Evolutionary conservation across 1,140 invertebrate species (phyloP), one percentile per base, ranked within the genome.

Genomic region (Drosophila orena): DNA sequence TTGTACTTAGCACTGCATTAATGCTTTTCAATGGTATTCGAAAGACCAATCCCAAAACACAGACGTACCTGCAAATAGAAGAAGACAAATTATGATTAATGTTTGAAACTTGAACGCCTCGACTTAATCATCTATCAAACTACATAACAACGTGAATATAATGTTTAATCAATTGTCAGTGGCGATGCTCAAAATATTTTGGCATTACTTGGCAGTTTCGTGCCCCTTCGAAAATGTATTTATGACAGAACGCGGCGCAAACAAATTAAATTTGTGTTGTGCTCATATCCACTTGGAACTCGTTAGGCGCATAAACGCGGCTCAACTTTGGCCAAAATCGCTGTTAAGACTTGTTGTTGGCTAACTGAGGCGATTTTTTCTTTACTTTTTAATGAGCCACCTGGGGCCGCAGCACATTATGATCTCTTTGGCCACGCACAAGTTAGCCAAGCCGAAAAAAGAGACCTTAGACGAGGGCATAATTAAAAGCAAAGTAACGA

Each of bases 401-500:
- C 54, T 70, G 58, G 56, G 65, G 58, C 57, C 20, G 30, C 34
- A 3, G 35, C 52, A 60, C 57, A 83, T 84, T 79, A 79, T 68
- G 77, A 84, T 77, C 60, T 76, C 68, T 83, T 76, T 84, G 76
- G 79, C 80, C 76, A 83, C 76, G 80, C 80, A 79, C 68, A 81
- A 80, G 56, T 75, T 73, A 61, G 12, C 69, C 60, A 49, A 52
- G n/a, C 40, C 14, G 4, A 30, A 47, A 71, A 46, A 70, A 52
- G 55, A 38, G 49, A 54, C 68, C 68, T 73, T 71, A 54, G 57
- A 60, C 22, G 5, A n/a, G 54, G 47, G 34, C 66, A 37, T 70
- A 69, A 70, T 70, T 53, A 73, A 74, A 62, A 43, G 12, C 35
- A 49, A 72, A 73, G 70, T 47, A 73, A 61, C 49, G 35, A 73